Conservation (phyloP, 2,888 invertebrate species). For the Rotaria sp. region DNA sequence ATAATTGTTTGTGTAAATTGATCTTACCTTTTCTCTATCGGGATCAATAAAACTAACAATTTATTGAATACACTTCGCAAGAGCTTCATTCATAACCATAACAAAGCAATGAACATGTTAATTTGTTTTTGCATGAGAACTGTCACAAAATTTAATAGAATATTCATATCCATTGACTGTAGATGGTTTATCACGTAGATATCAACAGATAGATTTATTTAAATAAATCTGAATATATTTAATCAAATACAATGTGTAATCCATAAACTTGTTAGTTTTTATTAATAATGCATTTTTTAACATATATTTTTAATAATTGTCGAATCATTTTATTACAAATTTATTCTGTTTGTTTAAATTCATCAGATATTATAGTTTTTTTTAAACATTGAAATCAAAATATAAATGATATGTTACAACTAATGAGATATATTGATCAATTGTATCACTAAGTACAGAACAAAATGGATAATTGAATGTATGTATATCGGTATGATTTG, state of each 20-base stretch:
- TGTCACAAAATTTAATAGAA: constrained; percentile 97
- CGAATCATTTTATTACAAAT: constrained; percentile 70
- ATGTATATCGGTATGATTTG: constrained; percentile 98
- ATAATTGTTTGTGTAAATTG: too few species aligned
- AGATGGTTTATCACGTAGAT: constrained; percentile 76
- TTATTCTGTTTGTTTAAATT: constrained; percentile 78
- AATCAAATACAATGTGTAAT: constrained; percentile 86
- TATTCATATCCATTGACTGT: constrained; percentile 71
- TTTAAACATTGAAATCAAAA: constrained; percentile 81
- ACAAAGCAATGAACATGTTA: constrained; percentile 90
- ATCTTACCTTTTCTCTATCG: constrained; percentile 64
- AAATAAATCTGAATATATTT: constrained; percentile 94
- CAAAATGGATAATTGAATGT: constrained; percentile 86
- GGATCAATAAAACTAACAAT: constrained; percentile 93
- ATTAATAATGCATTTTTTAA: constrained; percentile 75
- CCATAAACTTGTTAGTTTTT: constrained; percentile 68
- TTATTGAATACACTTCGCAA: constrained; percentile 91
- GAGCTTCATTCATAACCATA: constrained; percentile 93
- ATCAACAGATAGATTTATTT: constrained; percentile 84
- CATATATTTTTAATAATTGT: constrained; percentile 72
- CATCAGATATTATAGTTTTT: constrained; percentile 75
- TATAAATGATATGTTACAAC: constrained; percentile 91
- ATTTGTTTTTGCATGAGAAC: constrained; percentile 82
- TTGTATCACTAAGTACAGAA: constrained; percentile 77
- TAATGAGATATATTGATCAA: constrained; percentile 89